A percentile compares a stretch with the other conserved stretches of the same genome.
phyloP scores from a whole-genome alignment of 2,888 invertebrate genomes.

The Thereva nobilitata region DNA sequence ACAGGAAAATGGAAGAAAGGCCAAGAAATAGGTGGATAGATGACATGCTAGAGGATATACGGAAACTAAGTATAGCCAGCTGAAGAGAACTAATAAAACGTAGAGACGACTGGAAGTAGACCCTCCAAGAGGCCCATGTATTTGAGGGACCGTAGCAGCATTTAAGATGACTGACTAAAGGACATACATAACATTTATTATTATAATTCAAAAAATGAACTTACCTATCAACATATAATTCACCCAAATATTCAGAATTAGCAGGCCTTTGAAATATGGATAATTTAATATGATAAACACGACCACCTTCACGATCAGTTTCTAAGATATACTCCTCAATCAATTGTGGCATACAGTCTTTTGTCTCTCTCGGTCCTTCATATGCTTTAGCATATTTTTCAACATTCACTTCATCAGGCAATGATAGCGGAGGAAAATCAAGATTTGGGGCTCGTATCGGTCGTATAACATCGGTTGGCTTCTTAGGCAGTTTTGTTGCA shows the following conservation, averaged over 20 bases:
- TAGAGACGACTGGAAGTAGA: no score
- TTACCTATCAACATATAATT: conserved; percentile 77
- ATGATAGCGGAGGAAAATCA: conserved; percentile 63
- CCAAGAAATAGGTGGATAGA: no score
- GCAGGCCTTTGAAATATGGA: conserved; percentile 85
- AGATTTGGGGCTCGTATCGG: conserved; percentile 68
- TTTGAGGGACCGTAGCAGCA: no score
- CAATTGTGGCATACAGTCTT: conserved; percentile 76
- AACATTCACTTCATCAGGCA: conserved; percentile 59
- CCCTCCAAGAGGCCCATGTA: no score
- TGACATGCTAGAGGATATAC: no score
- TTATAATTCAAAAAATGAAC: not conserved
- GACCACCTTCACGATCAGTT: conserved; percentile 71
- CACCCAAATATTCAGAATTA: conserved; percentile 87
- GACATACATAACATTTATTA: not conserved
- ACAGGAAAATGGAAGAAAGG: no score
- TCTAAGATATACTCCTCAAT: conserved; percentile 89
- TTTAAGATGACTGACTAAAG: no score
- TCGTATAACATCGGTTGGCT: conserved; percentile 62
- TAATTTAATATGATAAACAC: conserved; percentile 82
- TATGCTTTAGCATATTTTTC: conserved; percentile 58
- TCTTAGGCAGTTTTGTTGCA: conserved; percentile 53
- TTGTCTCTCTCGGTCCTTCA: conserved; percentile 57
- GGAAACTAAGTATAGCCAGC: no score
- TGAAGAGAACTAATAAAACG: no score